Base-by-base conservation (phyloP, 1,140 invertebrate species). In the Heliothis subflexa region DNA sequence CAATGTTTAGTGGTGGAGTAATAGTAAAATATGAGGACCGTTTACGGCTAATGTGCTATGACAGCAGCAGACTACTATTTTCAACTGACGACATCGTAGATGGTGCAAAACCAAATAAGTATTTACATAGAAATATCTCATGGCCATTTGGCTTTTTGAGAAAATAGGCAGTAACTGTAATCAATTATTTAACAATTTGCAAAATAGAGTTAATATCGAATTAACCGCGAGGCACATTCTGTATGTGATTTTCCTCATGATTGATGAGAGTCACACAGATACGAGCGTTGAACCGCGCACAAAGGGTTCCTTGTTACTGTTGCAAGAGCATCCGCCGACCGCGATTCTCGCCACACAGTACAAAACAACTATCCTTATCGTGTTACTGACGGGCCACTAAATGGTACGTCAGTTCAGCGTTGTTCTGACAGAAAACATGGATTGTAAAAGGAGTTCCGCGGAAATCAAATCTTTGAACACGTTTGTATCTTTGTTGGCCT, bases 261-360 rank as follows among this genome's bases (percentile, higher is more conserved):
- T 71, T 62, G 80, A 78, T 77, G 81, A 72, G 81, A 72, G 74
- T 81, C 78, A 78, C 71, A 82, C 62, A 49, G 83, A 88, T 86
- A 79, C 55, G 73, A 78, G 78, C 84, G 61, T 77, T 77, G 61
- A 77, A 66, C 74, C 52, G 74, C 52, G 49, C 13, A 93, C 87
- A 93, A 88, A 86, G 90, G 71, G 78, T 79, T 81, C 86, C 86
- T 90, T 93, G 87, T 89, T 72, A 72, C 79, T 54, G 79, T 80
- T 81, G 82, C 83, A 79, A 78, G 83, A 85, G 83, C 90, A 90
- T 92, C 92, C 90, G 91, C 83, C 86, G 86, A 80, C 85, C 85
- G 85, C 82, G 75, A 83, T 83, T 83, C 84, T 81, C 78, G 84
- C 82, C 82, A 87, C 87, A 88, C 86, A 85, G 85, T 89, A 89